Base-by-base conservation (phyloP, 1,140 invertebrate genomes). In the Polyergus mexicanus region DNA sequence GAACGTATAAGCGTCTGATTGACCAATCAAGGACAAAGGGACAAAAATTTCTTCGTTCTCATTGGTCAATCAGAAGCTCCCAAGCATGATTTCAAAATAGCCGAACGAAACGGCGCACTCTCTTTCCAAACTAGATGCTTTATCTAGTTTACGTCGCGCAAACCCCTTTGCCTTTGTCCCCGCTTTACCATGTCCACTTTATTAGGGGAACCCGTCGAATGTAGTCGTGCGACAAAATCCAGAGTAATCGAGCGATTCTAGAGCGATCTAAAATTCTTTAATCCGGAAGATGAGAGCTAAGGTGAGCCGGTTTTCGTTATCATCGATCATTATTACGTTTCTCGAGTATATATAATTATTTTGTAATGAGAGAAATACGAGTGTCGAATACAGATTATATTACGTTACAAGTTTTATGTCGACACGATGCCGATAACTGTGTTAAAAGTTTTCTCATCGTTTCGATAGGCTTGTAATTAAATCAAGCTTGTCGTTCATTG, bases 241-340 rank as follows among this genome's bases (percentile, higher is more conserved):
- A 63, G 44, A 78, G 41, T n/a, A 90, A 95, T 94, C 94, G 35
- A 76, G 76, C 83, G 85, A 86, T 90, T 91, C 87, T 92, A 91
- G 88, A 85, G 8, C 66, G 78, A 85, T 91, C 90, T 94, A 93
- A 81, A 69, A 69, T 87, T 90, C 75, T 90, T 65, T 78, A 84
- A 75, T 32, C 28, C 19, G 54, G 41, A 91, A 84, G 41, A 95
- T 95, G 94, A 95, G 94, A 92, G 94, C 94, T 69, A 95, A 95
- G 94, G 94, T 95, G 92, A 89, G 83, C 54, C 60, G 62, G 71
- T 10, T 66, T 28, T 3, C 19, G 78, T 56, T 54, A 16, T 44
- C 80, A 22, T 75, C 47, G 22, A 84, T 87, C 86, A 89, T 91
- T 88, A 60, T 56, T 32, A 32, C 4, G 0, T 47, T 58, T 13